Evolutionary conservation across 2,113 vertebrate species (phyloP), one percentile per base, ranked within the genome.

Genomic region (Podarcis raffonei): DNA sequence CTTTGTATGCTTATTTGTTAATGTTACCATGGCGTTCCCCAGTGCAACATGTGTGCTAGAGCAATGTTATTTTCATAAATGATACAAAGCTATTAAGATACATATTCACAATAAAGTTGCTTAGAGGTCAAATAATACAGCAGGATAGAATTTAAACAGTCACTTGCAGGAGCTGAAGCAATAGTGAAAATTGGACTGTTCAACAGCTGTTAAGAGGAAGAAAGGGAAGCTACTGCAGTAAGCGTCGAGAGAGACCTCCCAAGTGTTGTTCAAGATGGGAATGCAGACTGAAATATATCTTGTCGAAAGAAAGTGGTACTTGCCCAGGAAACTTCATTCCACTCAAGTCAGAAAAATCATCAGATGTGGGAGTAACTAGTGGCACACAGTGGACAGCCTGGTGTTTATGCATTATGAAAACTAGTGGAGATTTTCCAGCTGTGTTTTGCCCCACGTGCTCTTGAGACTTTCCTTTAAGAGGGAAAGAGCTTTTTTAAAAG

Each of bases 81-180:
- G 66, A 6, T 84, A 30, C 5, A 91, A 83, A 88, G 37, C 53
- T 77, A 92, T 79, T 20, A 90, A 42, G 48, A 87, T 39, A 72
- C 75, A 32, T 76, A 85, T 85, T 15, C 48, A 23, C 20, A 88
- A 85, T 30, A 89, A 92, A 42, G 83, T 83, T 48, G 90, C 79
- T 88, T 20, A 39, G 59, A 81, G 77, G 66, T 39, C 11, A 85
- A 53, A 91, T 90, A 86, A 35, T 88, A 37, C 13, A 66, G 4
- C 7, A 81, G 5, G 62, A 30, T 65, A 72, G 84, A 87, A 81
- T 2, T 35, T 59, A 4, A 89, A 92, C 85, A 30, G 15, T 0
- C 1, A 1, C 23, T 79, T 15, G 11, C 23, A 81, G 35, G 48
- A 88, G 39, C 25, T 75, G 65, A 80, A 69, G 30, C 22, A 78